A percentile compares a stretch with the other conserved stretches of the same genome.
These are phyloP conservation scores for Orchestes rusci DNA, from an alignment of 2,888 invertebrate genomes.

Conservation along the genomic window DNA sequence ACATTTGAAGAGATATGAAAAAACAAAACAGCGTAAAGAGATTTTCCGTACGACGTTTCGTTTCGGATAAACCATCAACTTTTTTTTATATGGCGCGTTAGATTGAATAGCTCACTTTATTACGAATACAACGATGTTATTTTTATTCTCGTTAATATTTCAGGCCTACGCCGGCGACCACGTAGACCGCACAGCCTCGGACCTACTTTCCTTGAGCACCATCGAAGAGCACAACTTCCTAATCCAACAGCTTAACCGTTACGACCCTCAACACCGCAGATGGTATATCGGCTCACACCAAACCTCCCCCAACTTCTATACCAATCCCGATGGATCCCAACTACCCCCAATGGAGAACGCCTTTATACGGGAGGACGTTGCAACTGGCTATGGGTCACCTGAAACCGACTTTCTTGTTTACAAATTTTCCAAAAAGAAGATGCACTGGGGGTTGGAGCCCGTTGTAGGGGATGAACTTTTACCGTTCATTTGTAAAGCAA, in stretches of 20 bases:
- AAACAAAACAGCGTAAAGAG: too few species aligned
- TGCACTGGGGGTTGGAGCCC: constrained; percentile 79
- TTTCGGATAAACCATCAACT: too few species aligned
- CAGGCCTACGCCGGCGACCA: constrained; percentile 52
- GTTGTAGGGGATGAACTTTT: constrained; percentile 69
- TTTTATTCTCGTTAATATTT: constrained; percentile 3
- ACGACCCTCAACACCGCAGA: constrained; percentile 74
- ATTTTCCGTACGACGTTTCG: too few species aligned
- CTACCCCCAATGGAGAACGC: constrained; percentile 74
- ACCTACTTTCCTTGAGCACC: constrained; percentile 71
- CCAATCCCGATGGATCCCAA: constrained; percentile 79
- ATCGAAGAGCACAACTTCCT: constrained; percentile 85
- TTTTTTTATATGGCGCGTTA: too few species aligned
- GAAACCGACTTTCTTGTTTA: constrained; percentile 73
- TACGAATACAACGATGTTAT: too few species aligned
- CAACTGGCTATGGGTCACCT: constrained; percentile 13
- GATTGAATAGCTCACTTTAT: too few species aligned
- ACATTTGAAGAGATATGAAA: too few species aligned
- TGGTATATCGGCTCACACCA: constrained; percentile 84
- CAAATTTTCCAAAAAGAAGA: constrained; percentile 61
- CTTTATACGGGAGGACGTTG: constrained; percentile 59
- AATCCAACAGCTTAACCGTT: constrained; percentile 64
- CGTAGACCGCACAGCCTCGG: constrained; percentile 45
- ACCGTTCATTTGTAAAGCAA: constrained; percentile 84
- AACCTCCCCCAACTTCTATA: constrained; percentile 67